These are phyloP conservation scores for Nycticryphes semicollaris DNA, from an alignment of 2,113 vertebrate species.

Conservation along the genomic window DNA sequence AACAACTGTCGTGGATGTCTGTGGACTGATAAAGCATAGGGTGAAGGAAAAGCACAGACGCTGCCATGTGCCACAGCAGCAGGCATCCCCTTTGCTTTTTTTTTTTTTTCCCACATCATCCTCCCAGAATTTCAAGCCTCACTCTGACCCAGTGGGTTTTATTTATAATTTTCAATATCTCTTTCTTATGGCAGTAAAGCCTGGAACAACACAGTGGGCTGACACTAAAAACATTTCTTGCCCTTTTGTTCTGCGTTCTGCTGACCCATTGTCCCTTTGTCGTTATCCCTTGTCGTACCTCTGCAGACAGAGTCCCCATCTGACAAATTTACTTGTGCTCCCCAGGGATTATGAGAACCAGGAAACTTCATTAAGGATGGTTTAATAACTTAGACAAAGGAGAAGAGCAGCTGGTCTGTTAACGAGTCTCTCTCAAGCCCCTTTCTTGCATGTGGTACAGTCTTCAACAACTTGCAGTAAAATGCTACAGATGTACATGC, in stretches of 20 bases:
- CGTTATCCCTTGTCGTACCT: neutral
- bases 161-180: conserved; percentile 12
- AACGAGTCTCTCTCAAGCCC: neutral
- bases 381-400: conserved; percentile 51
- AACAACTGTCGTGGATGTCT: neutral
- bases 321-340: conserved; percentile 13
- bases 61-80: neutral
- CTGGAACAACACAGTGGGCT: neutral
- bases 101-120: neutral
- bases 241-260: neutral
- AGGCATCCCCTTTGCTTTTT: neutral
- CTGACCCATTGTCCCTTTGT: neutral
- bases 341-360: neutral
- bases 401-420: conserved; percentile 31
- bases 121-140: neutral
- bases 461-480: neutral
- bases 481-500: neutral
- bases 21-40: neutral
- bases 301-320: conserved; percentile 1
- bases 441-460: neutral
- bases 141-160: neutral
- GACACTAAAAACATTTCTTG: neutral
- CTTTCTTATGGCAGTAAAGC: neutral
- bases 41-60: neutral
- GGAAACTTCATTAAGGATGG: conserved; percentile 44